Evolutionary conservation across 2,888 invertebrate species (phyloP).

Genomic region (Cheilosia pagana): DNA sequence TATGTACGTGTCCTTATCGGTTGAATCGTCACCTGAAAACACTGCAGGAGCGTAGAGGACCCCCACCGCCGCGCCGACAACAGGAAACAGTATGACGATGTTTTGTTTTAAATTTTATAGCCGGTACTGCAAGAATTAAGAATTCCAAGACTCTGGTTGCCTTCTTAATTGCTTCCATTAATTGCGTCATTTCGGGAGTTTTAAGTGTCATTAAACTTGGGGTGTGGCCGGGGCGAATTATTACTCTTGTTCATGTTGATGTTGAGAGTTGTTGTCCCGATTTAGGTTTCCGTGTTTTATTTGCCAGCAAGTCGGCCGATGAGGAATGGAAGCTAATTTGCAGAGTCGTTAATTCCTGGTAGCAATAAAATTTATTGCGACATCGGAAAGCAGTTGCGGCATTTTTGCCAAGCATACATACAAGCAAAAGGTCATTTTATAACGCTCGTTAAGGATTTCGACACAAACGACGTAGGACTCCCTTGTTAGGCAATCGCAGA

Average conservation of each 20-base stretch:
- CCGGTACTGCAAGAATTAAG: conserved; percentile 32
- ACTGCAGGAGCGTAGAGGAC: conserved; percentile 11
- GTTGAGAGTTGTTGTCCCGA: conserved; percentile 51
- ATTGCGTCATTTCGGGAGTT: conserved; percentile 61
- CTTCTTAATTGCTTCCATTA: conserved; percentile 69
- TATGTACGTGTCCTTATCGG: neutral
- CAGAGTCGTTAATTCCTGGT: conserved; percentile 51
- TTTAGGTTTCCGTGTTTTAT: conserved; percentile 43
- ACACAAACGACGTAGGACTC: neutral
- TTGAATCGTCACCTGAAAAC: conserved; percentile 56
- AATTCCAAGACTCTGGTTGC: conserved; percentile 62
- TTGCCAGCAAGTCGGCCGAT: neutral
- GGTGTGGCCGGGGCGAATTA: neutral
- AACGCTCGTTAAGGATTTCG: conserved; percentile 12
- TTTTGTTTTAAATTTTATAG: conserved; percentile 65
- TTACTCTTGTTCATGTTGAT: conserved; percentile 40
- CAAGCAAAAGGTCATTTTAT: neutral
- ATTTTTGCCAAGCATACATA: neutral
- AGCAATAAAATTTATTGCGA: conserved; percentile 37
- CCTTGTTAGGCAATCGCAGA: neutral
- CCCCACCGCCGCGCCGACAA: conserved; percentile 1
- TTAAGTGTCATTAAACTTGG: conserved; percentile 48
- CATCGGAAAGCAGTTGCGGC: conserved; percentile 20
- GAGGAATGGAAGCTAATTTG: conserved; percentile 49
- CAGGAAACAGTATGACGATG: conserved; percentile 42